phyloP scores from a whole-genome alignment of 2,797 vertebrate genomes.

The Psittacula derbiana region DNA sequence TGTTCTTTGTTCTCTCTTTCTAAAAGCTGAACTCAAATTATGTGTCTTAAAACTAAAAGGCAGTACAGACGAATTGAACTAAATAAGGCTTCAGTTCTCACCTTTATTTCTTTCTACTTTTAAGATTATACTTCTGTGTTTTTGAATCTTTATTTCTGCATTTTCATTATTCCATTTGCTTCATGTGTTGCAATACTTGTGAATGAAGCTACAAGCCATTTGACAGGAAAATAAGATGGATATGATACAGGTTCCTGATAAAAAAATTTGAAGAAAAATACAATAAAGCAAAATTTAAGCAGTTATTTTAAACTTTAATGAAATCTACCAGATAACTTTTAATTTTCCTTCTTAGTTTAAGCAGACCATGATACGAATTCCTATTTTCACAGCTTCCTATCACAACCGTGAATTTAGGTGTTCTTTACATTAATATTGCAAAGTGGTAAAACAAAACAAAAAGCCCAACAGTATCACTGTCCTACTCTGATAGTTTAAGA shows the following conservation, averaged over 20 bases:
- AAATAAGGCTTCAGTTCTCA: neutral
- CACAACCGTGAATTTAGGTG: accelerated
- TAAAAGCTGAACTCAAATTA: conserved; percentile 9
- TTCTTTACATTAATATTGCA: neutral
- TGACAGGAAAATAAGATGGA: neutral
- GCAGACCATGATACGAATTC: neutral
- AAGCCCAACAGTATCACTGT: accelerated
- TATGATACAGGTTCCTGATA: neutral
- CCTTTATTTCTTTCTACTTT: neutral
- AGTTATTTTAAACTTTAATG: neutral
- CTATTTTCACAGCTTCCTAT: neutral
- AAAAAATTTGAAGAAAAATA: neutral
- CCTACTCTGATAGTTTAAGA: neutral
- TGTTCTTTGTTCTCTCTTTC: conserved; percentile 1
- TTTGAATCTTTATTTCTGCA: neutral
- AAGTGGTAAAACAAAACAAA: neutral
- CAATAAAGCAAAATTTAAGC: neutral
- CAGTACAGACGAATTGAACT: neutral
- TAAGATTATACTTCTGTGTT: neutral
- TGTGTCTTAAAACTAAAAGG: neutral
- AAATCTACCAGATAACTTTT: neutral
- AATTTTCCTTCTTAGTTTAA: neutral
- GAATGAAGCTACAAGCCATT: neutral
- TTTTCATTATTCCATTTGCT: neutral
- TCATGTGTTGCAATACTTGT: neutral